Base-by-base conservation (phyloP, 2,888 invertebrate species). In the Listrodromus nycthemerus region DNA sequence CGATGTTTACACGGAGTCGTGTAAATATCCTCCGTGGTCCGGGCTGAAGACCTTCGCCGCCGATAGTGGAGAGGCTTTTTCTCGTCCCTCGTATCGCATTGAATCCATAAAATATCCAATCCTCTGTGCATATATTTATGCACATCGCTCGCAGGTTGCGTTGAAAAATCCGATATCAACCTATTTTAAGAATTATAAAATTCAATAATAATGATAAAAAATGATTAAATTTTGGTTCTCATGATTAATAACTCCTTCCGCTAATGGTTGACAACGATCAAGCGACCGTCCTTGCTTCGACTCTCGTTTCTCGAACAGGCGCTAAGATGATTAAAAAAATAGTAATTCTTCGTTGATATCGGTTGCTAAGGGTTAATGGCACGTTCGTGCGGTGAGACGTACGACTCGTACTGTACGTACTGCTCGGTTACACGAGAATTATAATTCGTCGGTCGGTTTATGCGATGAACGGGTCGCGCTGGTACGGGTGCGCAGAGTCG, bases 1-100 rank as follows among this genome's bases (percentile, higher is more conserved):
- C 37, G 10, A 37, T 1, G 37, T 1, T 37, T 37, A 37, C 85
- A 84, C 83, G 76, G 71, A 58, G 77, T 82, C 77, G 84, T 69
- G 85, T 85, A 82, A 85, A 83, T 86, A 87, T 86, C 85, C 82
- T n/a, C n/a, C n/a, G n/a, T n/a, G n/a, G n/a, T n/a, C n/a, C n/a
- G n/a, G n/a, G n/a, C n/a, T n/a, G n/a, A n/a, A n/a, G n/a, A n/a
- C n/a, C 37, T 74, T 16, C 37, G 74, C 83, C 83, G 71, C 75
- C 83, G 79, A 71, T 83, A 76, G 74, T 52, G 1, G 21, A 10
- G 37, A 70, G 30, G n/a, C 45, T 73, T 71, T 21, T 73, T n/a
- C 30, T 73, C n/a, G 21, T 27, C 45, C 37, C 45, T 2, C 4
- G 37, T 71, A 33, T 41, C 21, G 41, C 52, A 58, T 21, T 41